Evolutionary conservation across 2,797 vertebrate genomes (phyloP).

Genomic region (Coluber constrictor): DNA sequence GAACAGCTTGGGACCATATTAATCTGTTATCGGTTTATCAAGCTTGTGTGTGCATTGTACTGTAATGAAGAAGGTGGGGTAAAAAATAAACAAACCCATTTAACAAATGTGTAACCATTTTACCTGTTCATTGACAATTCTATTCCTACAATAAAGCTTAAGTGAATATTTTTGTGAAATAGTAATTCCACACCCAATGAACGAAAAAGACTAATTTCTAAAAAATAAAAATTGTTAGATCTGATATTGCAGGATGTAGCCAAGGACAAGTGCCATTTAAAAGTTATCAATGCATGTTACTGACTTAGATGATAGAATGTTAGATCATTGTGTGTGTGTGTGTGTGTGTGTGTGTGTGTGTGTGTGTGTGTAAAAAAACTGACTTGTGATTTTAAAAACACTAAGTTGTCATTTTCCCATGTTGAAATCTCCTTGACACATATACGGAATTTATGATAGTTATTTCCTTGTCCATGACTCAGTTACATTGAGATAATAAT

Average conservation of each 20-base stretch:
- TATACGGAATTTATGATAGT: no score
- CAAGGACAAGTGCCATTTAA: background rate
- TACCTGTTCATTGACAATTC: background rate
- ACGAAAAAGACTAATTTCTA: background rate
- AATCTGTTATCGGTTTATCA: background rate
- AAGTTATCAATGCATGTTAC: background rate
- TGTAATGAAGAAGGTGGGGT: background rate
- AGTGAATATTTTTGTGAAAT: background rate
- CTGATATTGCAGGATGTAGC: background rate
- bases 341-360: no score
- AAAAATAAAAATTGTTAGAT: background rate
- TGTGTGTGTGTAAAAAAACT: background rate
- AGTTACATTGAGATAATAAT: no score
- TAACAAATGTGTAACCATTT: background rate
- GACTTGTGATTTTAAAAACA: background rate
- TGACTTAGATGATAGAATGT: background rate
- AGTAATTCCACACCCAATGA: background rate
- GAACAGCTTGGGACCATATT: background rate
- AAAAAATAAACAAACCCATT: background rate
- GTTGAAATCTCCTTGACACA: no score
- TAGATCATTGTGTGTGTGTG: background rate
- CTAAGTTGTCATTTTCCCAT: background rate
- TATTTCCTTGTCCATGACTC: no score
- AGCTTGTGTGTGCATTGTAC: background rate
- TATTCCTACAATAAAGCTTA: background rate